Evolutionary conservation across 2,888 invertebrate genomes (phyloP), one percentile per base, ranked within the genome.

Genomic region (Synergus umbraculus): DNA sequence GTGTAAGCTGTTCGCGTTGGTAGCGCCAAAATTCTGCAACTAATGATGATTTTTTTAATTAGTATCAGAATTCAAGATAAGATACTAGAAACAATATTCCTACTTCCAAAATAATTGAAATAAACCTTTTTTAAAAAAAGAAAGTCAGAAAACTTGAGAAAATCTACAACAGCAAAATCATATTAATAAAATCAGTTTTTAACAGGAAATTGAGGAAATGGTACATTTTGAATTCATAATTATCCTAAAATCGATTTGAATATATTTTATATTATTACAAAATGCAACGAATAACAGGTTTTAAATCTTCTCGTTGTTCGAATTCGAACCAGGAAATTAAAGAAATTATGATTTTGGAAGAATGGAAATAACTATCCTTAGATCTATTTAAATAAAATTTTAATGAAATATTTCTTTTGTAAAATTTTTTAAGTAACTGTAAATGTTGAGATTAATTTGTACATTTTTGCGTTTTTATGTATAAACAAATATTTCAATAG

Each of bases 401-500:
- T 58, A 58, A 58, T 18, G 18, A 18, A 18, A 9, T 9, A 58
- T 10, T 18, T 9, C 18, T 0, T 58, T 9, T 58, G 1, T 18
- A 9, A 9, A n/a, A 9, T 54, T n/a, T 54, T 54, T 2, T 9
- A 18, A 18, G 9, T 58, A 3, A 18, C 58, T 65, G 37, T 9
- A 15, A 65, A 8, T 13, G 15, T 41, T 37, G 5, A 65, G 37
- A 7, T 29, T 41, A 65, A 65, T 41, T 65, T 41, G 43, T 18
- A 66, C n/a, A 29, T 3, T 29, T 29, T 29, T 3, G 29, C 3
- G 29, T 29, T 29, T 29, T 29, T 29, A 29, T 29, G 29, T 0
- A 29, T 65, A 15, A n/a, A 65, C 13, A 76, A 43, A 63, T 44
- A 43, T 15, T 46, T 88, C 83, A 91, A 78, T 91, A 91, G n/a